Base-by-base conservation (phyloP, 2,797 vertebrate species). In the Eulemur rubriventer region DNA sequence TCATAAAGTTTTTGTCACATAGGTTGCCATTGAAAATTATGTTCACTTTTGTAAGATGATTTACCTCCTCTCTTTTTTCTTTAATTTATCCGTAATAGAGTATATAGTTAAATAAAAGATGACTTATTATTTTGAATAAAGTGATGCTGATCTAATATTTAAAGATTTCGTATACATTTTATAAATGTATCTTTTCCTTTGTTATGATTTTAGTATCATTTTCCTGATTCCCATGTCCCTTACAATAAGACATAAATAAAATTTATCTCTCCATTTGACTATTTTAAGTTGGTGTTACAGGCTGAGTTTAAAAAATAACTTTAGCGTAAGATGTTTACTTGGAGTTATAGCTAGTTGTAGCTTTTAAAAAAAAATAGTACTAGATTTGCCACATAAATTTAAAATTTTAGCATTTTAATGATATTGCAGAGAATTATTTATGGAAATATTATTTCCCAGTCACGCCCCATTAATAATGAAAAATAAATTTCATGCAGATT, bases 361-460 rank as follows among this genome's bases (percentile, higher is more conserved):
- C 20, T 50, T 50, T 88, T 63, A n/a, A 14, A 43, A 33, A 72
- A 50, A 38, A 89, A 28, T 28, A 30, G 1, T 33, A 26, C 2
- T 67, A 83, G 6, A 33, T 75, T 87, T 65, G 43, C 26, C 35
- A 35, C 8, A 72, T 73, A 38, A 46, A 73, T 83, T 95, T 76
- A 65, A 80, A 48, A 6, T 41, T 72, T 85, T 70, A 67, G 30
- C 48, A 88, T 63, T 81, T 89, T 55, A 88, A 10, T 95, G n/a
- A 4, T 57, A 55, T 92, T 94, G 94, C 41, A 18, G 10, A 95
- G 16, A 81, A 94, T 70, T 89, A 85, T 82, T 96, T 95, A 72
- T 55, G 12, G 30, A 91, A 91, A 67, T 63, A 46, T 41, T 38
- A 75, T 93, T 87, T 16, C 4, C 14, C 22, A 55, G 18, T 85